Conservation (phyloP, 37 sponge, comb jelly and placozoan genomes). For the Geodia barretti region DNA sequence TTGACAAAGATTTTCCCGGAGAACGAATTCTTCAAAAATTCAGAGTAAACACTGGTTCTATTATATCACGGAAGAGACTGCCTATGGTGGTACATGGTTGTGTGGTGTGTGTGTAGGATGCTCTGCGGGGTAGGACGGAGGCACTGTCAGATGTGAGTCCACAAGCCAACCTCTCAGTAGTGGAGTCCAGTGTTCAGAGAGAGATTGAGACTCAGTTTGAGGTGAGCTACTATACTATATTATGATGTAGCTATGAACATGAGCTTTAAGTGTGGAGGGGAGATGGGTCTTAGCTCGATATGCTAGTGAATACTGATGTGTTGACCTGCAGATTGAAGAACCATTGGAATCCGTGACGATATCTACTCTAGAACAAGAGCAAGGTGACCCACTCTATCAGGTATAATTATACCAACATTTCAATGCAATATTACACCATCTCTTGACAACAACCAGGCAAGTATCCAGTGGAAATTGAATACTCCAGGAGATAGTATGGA, state of each 20-base stretch:
- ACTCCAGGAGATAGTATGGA: neutral
- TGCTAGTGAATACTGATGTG: too few species aligned
- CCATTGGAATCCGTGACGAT: constrained; percentile 3
- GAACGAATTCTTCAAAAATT: constrained; percentile 13
- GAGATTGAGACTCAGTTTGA: constrained; percentile 31
- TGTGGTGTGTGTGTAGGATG: constrained; percentile 5
- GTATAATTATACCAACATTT: too few species aligned
- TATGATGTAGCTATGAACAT: too few species aligned
- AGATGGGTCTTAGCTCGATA: too few species aligned
- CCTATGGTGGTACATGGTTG: neutral
- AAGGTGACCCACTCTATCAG: constrained; percentile 36
- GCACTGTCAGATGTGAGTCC: constrained; percentile 15
- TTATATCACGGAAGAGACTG: neutral
- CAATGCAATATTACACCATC: too few species aligned
- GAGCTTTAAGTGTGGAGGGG: too few species aligned
- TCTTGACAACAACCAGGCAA: neutral
- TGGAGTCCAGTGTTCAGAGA: constrained; percentile 8
- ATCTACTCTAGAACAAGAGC: constrained; percentile 18
- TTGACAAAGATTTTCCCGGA: constrained; percentile 10
- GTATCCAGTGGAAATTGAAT: neutral
- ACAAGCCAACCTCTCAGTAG: neutral
- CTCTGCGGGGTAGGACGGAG: constrained; percentile 7
- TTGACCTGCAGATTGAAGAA: neutral
- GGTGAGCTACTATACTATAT: neutral
- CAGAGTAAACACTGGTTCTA: neutral